These are phyloP conservation scores for Pangasius krempfi DNA, from an alignment of 2,797 vertebrate genomes.

Conservation along the genomic window DNA sequence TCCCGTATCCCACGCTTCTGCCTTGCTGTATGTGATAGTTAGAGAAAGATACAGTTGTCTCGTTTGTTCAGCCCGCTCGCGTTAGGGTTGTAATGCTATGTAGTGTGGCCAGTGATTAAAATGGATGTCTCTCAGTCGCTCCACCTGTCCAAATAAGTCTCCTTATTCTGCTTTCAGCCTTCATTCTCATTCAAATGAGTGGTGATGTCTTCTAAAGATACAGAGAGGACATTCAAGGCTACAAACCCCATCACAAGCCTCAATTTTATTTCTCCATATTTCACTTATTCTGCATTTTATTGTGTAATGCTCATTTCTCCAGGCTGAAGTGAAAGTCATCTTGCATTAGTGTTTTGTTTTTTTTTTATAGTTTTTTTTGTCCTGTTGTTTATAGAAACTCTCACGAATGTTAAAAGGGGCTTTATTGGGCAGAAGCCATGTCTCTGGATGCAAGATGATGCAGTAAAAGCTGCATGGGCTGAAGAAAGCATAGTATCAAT, in stretches of 20 bases:
- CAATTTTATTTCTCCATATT: constrained; percentile 9
- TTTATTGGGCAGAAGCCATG: constrained; percentile 78
- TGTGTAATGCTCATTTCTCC: constrained; percentile 38
- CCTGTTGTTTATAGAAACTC: constrained; percentile 75
- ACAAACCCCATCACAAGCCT: constrained; percentile 15
- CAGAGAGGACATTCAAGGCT: constrained; percentile 53
- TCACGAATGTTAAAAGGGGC: constrained; percentile 79
- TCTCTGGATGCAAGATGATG: constrained; percentile 84
- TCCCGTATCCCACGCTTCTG: constrained; percentile 64
- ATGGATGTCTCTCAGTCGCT: constrained; percentile 75
- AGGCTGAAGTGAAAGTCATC: constrained; percentile 61
- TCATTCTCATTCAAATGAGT: constrained; percentile 73
- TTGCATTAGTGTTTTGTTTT: constrained; percentile 57
- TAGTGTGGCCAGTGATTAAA: constrained; percentile 79
- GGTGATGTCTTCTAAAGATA: constrained; percentile 68
- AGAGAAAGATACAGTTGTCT: constrained; percentile 79
- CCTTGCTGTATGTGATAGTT: constrained; percentile 73
- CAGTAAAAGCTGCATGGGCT: constrained; percentile 77
- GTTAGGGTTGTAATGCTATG: constrained; percentile 73
- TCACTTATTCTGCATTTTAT: constrained; percentile 24
- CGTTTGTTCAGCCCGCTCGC: constrained; percentile 77
- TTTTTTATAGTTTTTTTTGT: constrained; percentile 65
- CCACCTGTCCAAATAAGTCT: constrained; percentile 75
- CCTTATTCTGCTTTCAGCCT: constrained; percentile 69
- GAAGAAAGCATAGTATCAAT: constrained; percentile 81